phyloP scores from a whole-genome alignment of 2,797 vertebrate genomes.

The Cercopithecus mitis region DNA sequence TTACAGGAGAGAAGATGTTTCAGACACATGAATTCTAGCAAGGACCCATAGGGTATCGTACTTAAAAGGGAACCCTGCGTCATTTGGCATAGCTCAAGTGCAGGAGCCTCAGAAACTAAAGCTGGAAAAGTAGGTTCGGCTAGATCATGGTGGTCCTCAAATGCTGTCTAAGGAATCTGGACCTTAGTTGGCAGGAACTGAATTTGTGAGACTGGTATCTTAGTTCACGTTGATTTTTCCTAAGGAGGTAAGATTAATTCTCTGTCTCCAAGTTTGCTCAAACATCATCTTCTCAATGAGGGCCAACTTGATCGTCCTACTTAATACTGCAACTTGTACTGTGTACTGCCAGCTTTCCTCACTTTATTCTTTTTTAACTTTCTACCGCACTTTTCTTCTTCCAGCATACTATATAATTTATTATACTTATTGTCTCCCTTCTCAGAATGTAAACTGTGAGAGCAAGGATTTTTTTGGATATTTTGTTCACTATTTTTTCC shows the following conservation, averaged over 20 bases:
- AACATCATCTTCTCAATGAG: neutral
- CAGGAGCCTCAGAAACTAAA: neutral
- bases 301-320: neutral
- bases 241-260: neutral
- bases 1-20: neutral
- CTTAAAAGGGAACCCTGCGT: neutral
- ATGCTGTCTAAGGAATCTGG: neutral
- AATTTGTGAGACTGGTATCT: neutral
- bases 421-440: neutral
- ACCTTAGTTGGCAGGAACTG: neutral
- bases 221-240: neutral
- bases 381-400: neutral
- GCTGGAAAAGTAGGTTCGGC: neutral
- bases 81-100: neutral
- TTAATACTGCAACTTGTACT: neutral
- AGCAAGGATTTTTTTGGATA: neutral
- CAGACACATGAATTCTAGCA: neutral
- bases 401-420: neutral
- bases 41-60: neutral
- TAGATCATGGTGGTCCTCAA: neutral
- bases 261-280: neutral
- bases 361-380: neutral
- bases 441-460: neutral
- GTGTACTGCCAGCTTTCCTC: neutral
- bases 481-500: neutral